phyloP scores from a whole-genome alignment of 2,113 vertebrate species.

The Oreamnos americanus region DNA sequence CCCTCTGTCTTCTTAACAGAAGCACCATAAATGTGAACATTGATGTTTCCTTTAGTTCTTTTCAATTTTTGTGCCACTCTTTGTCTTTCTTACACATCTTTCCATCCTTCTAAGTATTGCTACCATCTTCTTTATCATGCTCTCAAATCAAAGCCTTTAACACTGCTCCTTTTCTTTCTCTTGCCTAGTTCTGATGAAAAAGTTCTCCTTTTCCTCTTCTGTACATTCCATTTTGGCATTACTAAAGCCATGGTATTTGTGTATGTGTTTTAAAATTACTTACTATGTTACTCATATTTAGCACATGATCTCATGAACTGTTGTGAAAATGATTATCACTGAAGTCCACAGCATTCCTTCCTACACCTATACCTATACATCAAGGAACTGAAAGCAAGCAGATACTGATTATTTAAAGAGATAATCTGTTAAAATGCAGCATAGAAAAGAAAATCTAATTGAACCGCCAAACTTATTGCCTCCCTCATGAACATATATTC shows the following conservation, averaged over 20 bases:
- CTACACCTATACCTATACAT: neutral
- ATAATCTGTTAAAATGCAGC: slow-evolving; percentile 36
- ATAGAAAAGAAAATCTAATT: slow-evolving; percentile 42
- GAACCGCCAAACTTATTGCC: slow-evolving; percentile 45
- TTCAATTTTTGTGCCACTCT: neutral
- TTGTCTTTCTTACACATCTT: neutral
- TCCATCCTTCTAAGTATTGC: neutral
- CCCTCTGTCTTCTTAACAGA: neutral
- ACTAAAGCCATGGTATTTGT: neutral
- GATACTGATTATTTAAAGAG: slow-evolving; percentile 32
- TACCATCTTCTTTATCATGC: neutral
- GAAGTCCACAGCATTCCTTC: neutral
- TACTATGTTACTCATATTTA: neutral
- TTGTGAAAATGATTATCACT: neutral
- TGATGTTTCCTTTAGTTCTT: no score
- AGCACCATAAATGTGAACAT: neutral
- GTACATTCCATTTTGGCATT: neutral
- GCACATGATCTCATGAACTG: neutral
- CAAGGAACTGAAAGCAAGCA: neutral
- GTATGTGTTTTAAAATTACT: neutral
- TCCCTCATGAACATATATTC: slow-evolving; percentile 9
- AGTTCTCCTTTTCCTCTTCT: neutral
- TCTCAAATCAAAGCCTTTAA: neutral
- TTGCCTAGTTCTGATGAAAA: neutral
- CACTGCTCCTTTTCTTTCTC: neutral